Evolutionary conservation across 2,888 invertebrate species (phyloP), one percentile per base, ranked within the genome.

Genomic region (Bombylius discolor): DNA sequence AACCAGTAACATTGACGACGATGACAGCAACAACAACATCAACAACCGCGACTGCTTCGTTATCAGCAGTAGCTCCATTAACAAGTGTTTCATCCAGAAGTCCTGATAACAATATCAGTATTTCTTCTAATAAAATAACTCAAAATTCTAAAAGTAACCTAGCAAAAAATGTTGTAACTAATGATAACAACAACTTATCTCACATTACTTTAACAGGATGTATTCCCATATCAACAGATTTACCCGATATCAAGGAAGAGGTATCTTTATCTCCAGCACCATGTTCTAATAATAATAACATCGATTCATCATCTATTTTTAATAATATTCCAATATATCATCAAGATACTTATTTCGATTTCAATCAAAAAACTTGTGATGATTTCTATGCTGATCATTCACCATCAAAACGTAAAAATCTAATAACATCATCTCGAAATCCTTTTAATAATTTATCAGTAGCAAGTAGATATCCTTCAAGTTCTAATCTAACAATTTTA

Each of bases 221-320:
- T 44, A 48, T 45, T 46, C 33, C 49, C 13, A 13, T 58, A 12
- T 47, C 56, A 5, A 52, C 56, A 3, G 60, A 62, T 8, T 54
- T 62, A 23, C 62, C 60, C 14, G 59, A 58, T n/a, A 62, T 62
- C 48, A 57, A 53, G 46, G 62, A 62, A 49, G 62, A 62, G 47
- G 49, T 36, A 33, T 46, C 49, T 47, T 36, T 49, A 4, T 54
- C 53, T 5, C 49, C 49, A 33, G 49, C 44, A n/a, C 14, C 47
- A 47, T 50, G 47, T 36, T 49, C 44, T 33, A 52, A 49, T 39
- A 50, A 49, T 23, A 52, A 50, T 39, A 31, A 42, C n/a, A 42
- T 11, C 1, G 9, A n/a, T 14, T 8, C 5, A 8, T 12, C 11
- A 12, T 7, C 6, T 11, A 31, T 7, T 31, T n/a, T 31, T 44